Evolutionary conservation across 64 coral and sea anemone genomes (phyloP), one percentile per base, ranked within the genome.

Genomic region (Pachyseris speciosa): DNA sequence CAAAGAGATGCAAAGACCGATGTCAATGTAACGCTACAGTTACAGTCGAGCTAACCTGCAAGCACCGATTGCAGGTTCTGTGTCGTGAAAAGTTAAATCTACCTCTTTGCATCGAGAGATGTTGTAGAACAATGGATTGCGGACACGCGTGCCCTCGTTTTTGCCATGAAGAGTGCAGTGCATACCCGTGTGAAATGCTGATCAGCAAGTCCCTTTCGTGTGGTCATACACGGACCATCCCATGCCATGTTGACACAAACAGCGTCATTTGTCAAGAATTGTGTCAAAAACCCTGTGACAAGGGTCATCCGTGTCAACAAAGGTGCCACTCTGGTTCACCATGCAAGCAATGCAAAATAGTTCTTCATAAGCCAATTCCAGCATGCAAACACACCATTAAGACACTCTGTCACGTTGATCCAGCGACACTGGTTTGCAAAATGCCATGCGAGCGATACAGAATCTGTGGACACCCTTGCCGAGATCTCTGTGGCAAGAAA

Each of bases 171-270:
- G 33, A 57, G 26, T 85, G 87, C 45, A 15, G 15, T 37, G 31
- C 25, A 15, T 36, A 64, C 15, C 20, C 47, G 20, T 89, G 86
- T 13, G 25, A 89, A 0, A 24, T n/a, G 13, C 0, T n/a, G 10
- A 57, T 65, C 26, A 24, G 20, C 0, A 72, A 87, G 22, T 31
- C 25, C 0, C 88, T 91, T 72, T n/a, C n/a, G n/a, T n/a, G n/a
- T n/a, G n/a, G n/a, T n/a, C n/a, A n/a, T n/a, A n/a, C n/a, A n/a
- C n/a, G n/a, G n/a, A n/a, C n/a, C n/a, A n/a, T n/a, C n/a, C n/a
- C n/a, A n/a, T n/a, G n/a, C 49, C 60, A 86, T 95, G 94, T 15
- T 74, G 75, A 22, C 94, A 95, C 64, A 30, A 91, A 57, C 75
- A 78, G 11, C 37, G 12, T 26, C 72, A 67, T 69, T 65, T 89